Percentiles rank a stretch among this genome's conserved stretches.
phyloP scores from a whole-genome alignment of 2,888 invertebrate species.

The Troglohyphantes excavatus region DNA sequence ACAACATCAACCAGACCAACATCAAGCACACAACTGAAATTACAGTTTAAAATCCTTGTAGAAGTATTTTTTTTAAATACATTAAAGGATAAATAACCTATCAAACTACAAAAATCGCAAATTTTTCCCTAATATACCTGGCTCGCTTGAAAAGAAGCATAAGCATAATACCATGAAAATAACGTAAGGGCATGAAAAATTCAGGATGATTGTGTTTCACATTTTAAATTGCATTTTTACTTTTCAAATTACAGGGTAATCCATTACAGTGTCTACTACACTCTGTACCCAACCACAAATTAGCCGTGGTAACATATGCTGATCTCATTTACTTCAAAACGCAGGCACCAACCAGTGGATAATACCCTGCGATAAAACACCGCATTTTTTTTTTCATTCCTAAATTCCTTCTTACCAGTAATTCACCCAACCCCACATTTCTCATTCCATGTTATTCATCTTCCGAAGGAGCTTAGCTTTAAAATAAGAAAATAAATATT shows the following conservation, averaged over 20 bases:
- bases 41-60: no score
- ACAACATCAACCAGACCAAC: no score
- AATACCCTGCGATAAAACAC: background rate
- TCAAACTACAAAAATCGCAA: no score
- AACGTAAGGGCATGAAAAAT: no score
- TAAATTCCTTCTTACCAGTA: background rate
- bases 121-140: no score
- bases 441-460: slow-evolving; percentile 45
- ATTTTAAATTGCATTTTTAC: slow-evolving; percentile 1
- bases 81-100: no score
- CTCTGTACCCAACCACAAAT: background rate
- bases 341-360: background rate
- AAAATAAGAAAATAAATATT: slow-evolving; percentile 54
- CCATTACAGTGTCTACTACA: background rate
- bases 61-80: no score
- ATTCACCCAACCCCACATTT: slow-evolving; percentile 33
- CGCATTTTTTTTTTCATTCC: slow-evolving; percentile 7
- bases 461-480: slow-evolving; percentile 20
- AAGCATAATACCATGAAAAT: no score
- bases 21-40: no score
- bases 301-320: background rate
- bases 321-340: slow-evolving; percentile 1
- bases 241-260: background rate
- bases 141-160: no score
- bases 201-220: no score